phyloP scores from a whole-genome alignment of 2,797 vertebrate genomes.

The Austrolebias charrua region DNA sequence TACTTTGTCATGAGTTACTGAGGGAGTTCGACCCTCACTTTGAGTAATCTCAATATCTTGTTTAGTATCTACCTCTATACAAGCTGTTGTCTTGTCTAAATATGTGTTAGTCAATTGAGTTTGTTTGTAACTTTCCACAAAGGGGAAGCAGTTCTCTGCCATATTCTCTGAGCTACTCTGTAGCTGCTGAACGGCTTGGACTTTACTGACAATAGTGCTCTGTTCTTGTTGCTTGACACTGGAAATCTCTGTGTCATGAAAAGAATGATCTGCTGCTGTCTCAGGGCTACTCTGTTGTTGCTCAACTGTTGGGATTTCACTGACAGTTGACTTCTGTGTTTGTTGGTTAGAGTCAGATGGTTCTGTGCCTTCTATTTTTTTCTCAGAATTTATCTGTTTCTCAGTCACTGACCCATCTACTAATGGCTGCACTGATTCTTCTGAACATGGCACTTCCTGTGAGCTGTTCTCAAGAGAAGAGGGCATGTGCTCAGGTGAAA shows the following conservation, averaged over 20 bases:
- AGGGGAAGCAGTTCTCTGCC: conserved; percentile 26
- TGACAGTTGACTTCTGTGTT: conserved; percentile 28
- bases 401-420: conserved; percentile 26
- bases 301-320: conserved; percentile 35
- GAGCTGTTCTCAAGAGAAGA: conserved; percentile 31
- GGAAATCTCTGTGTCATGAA: conserved; percentile 6
- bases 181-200: conserved; percentile 32
- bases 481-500: conserved; percentile 35
- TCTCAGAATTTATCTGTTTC: conserved; percentile 28
- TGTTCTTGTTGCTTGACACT: conserved; percentile 27
- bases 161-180: conserved; percentile 45
- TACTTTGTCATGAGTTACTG: conserved; percentile 39
- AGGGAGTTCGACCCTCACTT: conserved; percentile 33
- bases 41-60: conserved; percentile 35
- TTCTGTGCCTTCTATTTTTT: conserved; percentile 24
- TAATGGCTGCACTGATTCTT: conserved; percentile 34
- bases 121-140: conserved; percentile 41
- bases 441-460: conserved; percentile 47
- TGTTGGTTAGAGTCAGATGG: conserved; percentile 20
- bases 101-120: conserved; percentile 35
- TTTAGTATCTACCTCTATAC: conserved; percentile 37
- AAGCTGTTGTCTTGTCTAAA: conserved; percentile 42
- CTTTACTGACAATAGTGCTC: conserved; percentile 34
- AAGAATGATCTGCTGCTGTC: conserved; percentile 21
- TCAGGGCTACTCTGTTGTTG: conserved; percentile 47